Evolutionary conservation across 2,888 invertebrate genomes (phyloP), one percentile per base, ranked within the genome.

Genomic region (Scotopteryx bipunctaria): DNA sequence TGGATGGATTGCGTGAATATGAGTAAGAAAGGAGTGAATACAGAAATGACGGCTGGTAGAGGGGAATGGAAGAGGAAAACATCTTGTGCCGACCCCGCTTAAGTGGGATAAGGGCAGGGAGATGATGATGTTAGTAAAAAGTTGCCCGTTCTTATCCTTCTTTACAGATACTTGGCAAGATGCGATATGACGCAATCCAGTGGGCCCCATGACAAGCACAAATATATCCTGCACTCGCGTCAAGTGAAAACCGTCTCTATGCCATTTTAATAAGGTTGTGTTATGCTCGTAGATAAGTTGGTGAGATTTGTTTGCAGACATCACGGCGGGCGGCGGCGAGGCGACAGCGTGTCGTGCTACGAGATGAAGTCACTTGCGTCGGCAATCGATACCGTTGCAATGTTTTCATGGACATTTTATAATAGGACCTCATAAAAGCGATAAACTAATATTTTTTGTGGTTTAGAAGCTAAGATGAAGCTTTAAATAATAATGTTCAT

Each of bases 121-220:
- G n/a, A n/a, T n/a, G n/a, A n/a, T n/a, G n/a, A n/a, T n/a, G n/a
- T n/a, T n/a, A n/a, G n/a, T n/a, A n/a, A n/a, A 11, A 27, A 27
- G 11, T 27, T 27, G 27, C 27, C 27, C 27, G 27, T 27, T 11
- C 11, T 9, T 25, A 25, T 25, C 25, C 9, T 25, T 25, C 25
- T 4, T 25, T 9, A 50, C 55, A 55, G 64, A 67, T 27, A 72
- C 71, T 73, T 78, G 73, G 72, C 74, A 76, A 70, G 70, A 69
- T 61, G 61, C 66, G 57, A 60, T 40, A 68, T 79, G 79, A 81
- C 78, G 81, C 62, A 76, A 78, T 76, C 57, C 68, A 69, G 63
- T 55, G 58, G 59, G 61, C 66, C 67, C 67, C 67, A 68, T 69
- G 62, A 56, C 53, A 57, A 53, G 53, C 54, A 50, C 55, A 57